These are phyloP conservation scores for Caenorhabditis virilis DNA, from an alignment of 2,888 invertebrate species.

Conservation along the genomic window DNA sequence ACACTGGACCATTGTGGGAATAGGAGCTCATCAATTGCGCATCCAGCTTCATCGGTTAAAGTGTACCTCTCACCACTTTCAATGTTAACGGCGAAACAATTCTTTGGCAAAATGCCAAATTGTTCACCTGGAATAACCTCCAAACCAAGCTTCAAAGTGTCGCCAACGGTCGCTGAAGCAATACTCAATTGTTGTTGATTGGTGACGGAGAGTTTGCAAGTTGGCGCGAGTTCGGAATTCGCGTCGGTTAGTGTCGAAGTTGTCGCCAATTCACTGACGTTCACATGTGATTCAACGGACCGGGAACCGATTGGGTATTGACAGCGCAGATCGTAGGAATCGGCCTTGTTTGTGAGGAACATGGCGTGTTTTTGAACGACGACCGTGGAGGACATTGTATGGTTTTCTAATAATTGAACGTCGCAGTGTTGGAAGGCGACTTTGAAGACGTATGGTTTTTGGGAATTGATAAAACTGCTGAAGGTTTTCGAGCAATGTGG, in stretches of 20 bases:
- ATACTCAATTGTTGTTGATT: constrained; percentile 53
- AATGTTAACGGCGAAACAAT: constrained; percentile 68
- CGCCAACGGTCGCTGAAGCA: constrained; percentile 50
- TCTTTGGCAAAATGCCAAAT: constrained; percentile 63
- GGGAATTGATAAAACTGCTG: constrained; percentile 41
- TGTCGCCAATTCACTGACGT: constrained; percentile 70
- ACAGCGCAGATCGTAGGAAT: constrained; percentile 84
- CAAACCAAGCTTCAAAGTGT: constrained; percentile 44
- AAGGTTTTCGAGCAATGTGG: constrained; percentile 62
- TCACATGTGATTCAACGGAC: constrained; percentile 69
- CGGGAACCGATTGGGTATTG: constrained; percentile 36
- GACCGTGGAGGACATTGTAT: constrained; percentile 74
- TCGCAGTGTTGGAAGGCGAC: constrained; percentile 66
- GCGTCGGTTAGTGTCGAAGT: constrained; percentile 52
- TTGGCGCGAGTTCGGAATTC: constrained; percentile 22
- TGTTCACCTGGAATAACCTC: constrained; percentile 53
- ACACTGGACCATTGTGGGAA: constrained; percentile 66
- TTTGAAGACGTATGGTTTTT: constrained; percentile 57
- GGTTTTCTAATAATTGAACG: constrained; percentile 54
- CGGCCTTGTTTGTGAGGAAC: constrained; percentile 88
- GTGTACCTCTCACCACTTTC: constrained; percentile 66
- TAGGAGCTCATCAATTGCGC: constrained; percentile 67
- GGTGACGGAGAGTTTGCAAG: constrained; percentile 56
- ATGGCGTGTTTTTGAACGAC: constrained; percentile 96
- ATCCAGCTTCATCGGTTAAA: constrained; percentile 66